Base-by-base conservation (phyloP, 1,140 invertebrate genomes). In the Drosophila suzukii region DNA sequence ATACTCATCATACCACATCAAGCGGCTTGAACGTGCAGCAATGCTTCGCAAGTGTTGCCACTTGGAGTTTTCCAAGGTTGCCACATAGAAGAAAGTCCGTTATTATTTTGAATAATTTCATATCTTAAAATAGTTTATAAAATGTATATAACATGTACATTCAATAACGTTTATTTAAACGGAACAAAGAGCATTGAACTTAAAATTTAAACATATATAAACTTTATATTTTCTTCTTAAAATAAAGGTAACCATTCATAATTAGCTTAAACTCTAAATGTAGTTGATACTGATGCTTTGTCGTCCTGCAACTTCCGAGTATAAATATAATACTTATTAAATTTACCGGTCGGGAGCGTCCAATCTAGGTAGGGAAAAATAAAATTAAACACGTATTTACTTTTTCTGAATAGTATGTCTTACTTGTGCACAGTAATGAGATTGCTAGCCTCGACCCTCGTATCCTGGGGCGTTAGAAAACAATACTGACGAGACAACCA, bases 401-500 rank as follows among this genome's bases (percentile, higher is more conserved):
- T n/a, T 0, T 10, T 6, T 34, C 8, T 12, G 41, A 34, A 61
- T 12, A 6, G 13, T 27, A 27, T 2, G 8, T 44, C 57, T 47
- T 91, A 86, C 86, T 93, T 89, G 66, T 95, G 94, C 82, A 96
- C 94, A n/a, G 93, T 94, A 41, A 96, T 91, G 5, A 93, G 90
- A 32, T 92, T 85, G 44, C 91, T 90, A 2, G 93, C 93, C 36
- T 85, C 89, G 38, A 94, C 93, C 24, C 94, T 94, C n/a, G 94
- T 94, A 85, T 96, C 95, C 81, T 96, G 94, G 15, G 96, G 96
- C 39, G 96, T 96, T 11, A 97, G 93, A 83, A 97, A 97, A 50
- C 96, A 94, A 92, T 95, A 97, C 91, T 97, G 96, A 20, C 94
- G 93, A 51, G 94, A 92, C 10, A 93, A 92, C 81, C 94, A 94